Conservation (phyloP, 1,140 invertebrate species). For the Holcopasites calliopsidis region DNA sequence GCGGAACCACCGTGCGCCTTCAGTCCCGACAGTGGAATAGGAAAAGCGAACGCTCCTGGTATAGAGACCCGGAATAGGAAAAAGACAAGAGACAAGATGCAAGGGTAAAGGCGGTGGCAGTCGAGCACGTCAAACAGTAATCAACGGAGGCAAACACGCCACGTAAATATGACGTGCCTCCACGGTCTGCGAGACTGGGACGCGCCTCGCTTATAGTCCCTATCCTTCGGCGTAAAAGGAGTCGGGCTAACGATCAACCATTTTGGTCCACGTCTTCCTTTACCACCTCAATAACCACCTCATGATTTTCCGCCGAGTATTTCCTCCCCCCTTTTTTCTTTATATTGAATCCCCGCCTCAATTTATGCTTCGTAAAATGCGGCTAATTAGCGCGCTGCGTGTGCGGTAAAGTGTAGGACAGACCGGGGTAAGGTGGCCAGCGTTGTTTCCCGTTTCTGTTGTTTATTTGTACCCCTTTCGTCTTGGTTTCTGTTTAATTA, state of each 20-base stretch:
- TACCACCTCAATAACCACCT: neutral
- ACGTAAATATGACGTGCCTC: constrained; percentile 64
- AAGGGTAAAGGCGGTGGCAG: constrained; percentile 44
- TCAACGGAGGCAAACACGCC: constrained; percentile 65
- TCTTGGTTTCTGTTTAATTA: no score
- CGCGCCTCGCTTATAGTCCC: constrained; percentile 2
- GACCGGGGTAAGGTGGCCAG: no score
- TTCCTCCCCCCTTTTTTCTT: neutral
- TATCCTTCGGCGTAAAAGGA: constrained; percentile 12
- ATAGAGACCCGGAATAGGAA: no score
- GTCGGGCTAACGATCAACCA: neutral
- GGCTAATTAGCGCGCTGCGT: no score
- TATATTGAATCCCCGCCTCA: no score
- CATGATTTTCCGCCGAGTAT: no score
- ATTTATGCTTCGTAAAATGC: no score
- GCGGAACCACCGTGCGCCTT: neutral
- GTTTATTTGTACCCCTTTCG: no score
- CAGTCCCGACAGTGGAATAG: neutral
- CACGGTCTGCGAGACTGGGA: constrained; percentile 27
- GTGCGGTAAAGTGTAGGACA: no score
- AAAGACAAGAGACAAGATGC: constrained; percentile 44
- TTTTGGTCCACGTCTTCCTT: neutral
- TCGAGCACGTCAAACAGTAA: constrained; percentile 67
- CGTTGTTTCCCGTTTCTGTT: no score
- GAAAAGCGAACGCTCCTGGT: neutral